Conservation (phyloP, 2,797 vertebrate species). For the Phrynocephalus guinanensis region DNA sequence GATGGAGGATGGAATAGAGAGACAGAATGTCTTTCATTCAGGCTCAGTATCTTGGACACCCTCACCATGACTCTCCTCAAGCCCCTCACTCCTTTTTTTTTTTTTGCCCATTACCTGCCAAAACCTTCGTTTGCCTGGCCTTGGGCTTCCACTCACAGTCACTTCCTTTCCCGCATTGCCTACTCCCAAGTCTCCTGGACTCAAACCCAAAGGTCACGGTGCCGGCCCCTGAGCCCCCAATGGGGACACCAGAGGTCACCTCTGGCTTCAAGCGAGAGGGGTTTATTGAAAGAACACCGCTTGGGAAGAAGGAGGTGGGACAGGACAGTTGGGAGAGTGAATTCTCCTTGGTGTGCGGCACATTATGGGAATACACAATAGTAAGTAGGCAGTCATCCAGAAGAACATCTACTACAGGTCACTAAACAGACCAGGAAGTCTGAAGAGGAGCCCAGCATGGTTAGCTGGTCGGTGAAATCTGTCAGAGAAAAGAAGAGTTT, state of each 20-base stretch:
- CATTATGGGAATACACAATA: not conserved
- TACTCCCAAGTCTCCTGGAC: no score
- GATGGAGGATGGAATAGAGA: no score
- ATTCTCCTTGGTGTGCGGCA: not conserved
- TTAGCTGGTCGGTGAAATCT: not conserved
- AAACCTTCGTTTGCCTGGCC: not conserved
- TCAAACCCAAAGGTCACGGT: not conserved
- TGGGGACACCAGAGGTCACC: not conserved
- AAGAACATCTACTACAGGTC: not conserved
- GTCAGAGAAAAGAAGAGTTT: not conserved
- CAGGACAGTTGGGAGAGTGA: not conserved
- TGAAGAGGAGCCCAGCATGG: no score
- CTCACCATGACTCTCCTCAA: no score
- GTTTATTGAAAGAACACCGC: not conserved
- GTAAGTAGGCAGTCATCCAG: not conserved
- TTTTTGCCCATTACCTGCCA: no score
- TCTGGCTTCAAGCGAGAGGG: not conserved
- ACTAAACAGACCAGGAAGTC: no score
- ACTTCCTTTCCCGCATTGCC: no score
- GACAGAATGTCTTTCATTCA: no score
- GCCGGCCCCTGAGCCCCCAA: not conserved
- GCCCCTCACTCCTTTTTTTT: no score
- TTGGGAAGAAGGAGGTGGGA: not conserved
- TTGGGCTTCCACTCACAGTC: not conserved
- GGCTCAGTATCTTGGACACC: no score